A percentile compares a stretch with the other conserved stretches of the same genome.
Evolutionary conservation across 2,113 vertebrate species (phyloP).

Genomic region (Ahaetulla prasina): DNA sequence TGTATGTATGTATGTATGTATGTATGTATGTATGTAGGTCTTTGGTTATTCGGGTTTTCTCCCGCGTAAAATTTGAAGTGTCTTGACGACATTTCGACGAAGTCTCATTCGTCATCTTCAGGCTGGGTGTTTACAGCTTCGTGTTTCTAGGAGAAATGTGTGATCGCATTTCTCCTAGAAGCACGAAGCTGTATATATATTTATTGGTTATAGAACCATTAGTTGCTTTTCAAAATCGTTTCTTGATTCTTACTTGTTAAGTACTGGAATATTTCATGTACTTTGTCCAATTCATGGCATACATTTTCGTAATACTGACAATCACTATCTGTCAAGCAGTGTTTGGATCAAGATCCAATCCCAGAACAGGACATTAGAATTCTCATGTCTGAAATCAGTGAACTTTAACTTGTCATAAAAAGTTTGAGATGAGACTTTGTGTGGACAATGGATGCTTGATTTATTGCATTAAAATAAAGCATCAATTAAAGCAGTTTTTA

Average conservation of each 20-base stretch:
- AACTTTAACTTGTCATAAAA: conserved; percentile 26
- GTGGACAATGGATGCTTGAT: conserved; percentile 12
- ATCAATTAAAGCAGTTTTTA: not conserved
- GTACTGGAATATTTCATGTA: not conserved
- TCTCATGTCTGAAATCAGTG: not conserved
- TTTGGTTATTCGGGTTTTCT: no score
- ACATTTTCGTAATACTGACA: conserved; percentile 21
- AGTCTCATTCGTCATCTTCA: no score
- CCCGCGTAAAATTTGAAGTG: no score
- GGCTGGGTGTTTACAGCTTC: no score
- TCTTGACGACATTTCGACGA: no score
- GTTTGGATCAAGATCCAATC: conserved; percentile 34
- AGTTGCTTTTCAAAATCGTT: not conserved
- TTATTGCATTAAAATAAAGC: not conserved
- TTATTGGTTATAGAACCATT: not conserved
- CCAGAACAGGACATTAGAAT: conserved; percentile 16
- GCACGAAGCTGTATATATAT: no score
- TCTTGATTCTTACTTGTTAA: conserved; percentile 14
- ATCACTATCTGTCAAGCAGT: not conserved
- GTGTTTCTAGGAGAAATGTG: no score
- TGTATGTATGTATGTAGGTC: no score
- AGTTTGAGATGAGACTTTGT: conserved; percentile 18
- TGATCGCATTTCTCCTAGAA: no score
- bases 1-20: no score
- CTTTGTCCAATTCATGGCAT: not conserved